Conservation (phyloP, 2,113 vertebrate genomes). For the Cariama cristata region DNA sequence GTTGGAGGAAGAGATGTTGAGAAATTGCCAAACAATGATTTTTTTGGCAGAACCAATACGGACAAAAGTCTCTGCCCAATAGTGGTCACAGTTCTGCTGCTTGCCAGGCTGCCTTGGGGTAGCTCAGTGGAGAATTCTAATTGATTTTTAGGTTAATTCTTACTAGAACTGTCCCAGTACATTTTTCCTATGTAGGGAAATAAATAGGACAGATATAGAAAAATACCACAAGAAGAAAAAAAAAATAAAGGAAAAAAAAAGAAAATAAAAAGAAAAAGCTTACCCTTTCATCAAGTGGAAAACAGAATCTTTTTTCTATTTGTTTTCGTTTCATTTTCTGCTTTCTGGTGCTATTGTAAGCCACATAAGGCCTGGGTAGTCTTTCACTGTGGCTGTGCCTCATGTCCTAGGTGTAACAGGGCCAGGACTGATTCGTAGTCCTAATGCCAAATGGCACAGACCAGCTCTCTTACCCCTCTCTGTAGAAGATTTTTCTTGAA, state of each 20-base stretch:
- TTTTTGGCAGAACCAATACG: not conserved
- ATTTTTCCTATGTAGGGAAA: not conserved
- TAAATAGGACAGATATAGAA: not conserved
- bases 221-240: not conserved
- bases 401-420: not conserved
- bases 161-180: not conserved
- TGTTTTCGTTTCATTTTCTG: not conserved
- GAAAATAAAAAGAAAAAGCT: rapidly evolving
- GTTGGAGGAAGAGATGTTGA: not conserved
- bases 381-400: not conserved
- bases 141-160: not conserved
- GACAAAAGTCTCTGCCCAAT: not conserved
- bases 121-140: not conserved
- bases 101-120: not conserved
- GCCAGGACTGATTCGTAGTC: not conserved
- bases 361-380: not conserved
- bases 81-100: not conserved
- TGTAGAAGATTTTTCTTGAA: not conserved
- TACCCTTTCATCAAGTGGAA: not conserved
- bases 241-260: rapidly evolving
- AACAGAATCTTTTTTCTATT: not conserved
- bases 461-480: not conserved
- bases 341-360: not conserved
- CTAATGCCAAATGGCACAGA: not conserved
- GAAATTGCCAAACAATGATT: not conserved